Base-by-base conservation (phyloP, 1,140 invertebrate genomes). In the Drosophila kepulauana region DNA sequence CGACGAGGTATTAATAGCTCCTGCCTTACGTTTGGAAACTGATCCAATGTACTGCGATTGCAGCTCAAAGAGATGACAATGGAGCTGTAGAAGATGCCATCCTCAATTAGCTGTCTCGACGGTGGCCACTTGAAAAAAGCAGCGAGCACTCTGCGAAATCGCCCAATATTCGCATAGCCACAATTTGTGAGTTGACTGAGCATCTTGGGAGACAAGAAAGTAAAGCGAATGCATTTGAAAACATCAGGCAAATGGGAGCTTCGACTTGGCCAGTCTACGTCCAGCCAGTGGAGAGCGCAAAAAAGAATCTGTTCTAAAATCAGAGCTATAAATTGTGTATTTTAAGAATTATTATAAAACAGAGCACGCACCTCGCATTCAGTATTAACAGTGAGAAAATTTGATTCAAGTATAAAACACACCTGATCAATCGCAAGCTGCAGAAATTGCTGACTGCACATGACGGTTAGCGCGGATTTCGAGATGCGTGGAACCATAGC, bases 81-180 rank as follows among this genome's bases (percentile, higher is more conserved):
- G 1, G 57, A 62, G 46, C 63, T 72, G 15, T 79, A 46, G 25
- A 81, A 81, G n/a, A 81, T 10, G 15, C 43, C 76, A 30, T 81
- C 67, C 15, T 56, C 61, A 6, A 81, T 15, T 0, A 77, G 13
- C 0, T 51, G 13, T 0, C 11, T 15, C 2, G 61, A 8, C 2
- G 62, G 46, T 10, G 48, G 41, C 0, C 11, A 8, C 6, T 54
- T 6, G 10, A 1, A n/a, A 4, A 81, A 68, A 4, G 8, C 43
- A 0, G 13, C 15, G 5, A 81, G n/a, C 10, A 79, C 41, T 0
- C 63, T 3, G 0, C 5, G 2, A 35, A 81, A 79, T 0, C 58
- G 46, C 0, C 54, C 43, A 0, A 68, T n/a, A 1, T 35, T 8
- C 1, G 35, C 4, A 5, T 6, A 28, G 3, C 69, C 65, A 1